Base-by-base conservation (phyloP, 2,797 vertebrate species). In the Hemibagrus guttatus region DNA sequence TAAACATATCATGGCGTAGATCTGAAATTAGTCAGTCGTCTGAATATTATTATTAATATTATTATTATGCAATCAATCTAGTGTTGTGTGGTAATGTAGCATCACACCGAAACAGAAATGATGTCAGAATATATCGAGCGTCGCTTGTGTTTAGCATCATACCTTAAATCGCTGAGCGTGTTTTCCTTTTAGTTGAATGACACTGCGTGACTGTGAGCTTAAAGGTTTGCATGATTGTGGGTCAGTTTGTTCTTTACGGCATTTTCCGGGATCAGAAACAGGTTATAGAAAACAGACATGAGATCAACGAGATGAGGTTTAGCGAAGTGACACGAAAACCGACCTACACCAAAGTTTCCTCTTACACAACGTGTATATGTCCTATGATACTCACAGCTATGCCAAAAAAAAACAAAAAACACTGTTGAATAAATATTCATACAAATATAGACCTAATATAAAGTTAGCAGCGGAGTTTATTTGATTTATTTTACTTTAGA, bases 61-160 rank as follows among this genome's bases (percentile, higher is more conserved):
- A 49, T 49, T 8, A 49, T n/a, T 84, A 81, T 89, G 88, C 72
- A 83, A 87, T 80, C 17, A 63, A 85, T 19, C 26, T 7, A 76
- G 52, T 49, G 31, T 81, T 26, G 13, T 11, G 58, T 59, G 35
- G 21, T 84, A 66, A 79, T 72, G 80, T 78, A 59, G 87, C 83
- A 82, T 80, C 71, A 23, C 39, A 17, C 78, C 35, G 54, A 21
- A 83, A 64, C 75, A 54, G 23, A 35, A 78, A 86, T 63, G 52
- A 86, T 84, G 82, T 68, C 81, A 86, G 74, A 83, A 71, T 66
- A 59, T n/a, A 39, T 42, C 7, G 19, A 64, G 4, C n/a, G 9
- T 59, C 4, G 9, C 63, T 75, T 83, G 56, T 26, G 61, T 56
- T 59, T 89, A 81, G 74, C 81, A 84, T 56, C 64, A 31, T 66